Conservation (phyloP, 2,888 invertebrate genomes). For the Atherix ibis region DNA sequence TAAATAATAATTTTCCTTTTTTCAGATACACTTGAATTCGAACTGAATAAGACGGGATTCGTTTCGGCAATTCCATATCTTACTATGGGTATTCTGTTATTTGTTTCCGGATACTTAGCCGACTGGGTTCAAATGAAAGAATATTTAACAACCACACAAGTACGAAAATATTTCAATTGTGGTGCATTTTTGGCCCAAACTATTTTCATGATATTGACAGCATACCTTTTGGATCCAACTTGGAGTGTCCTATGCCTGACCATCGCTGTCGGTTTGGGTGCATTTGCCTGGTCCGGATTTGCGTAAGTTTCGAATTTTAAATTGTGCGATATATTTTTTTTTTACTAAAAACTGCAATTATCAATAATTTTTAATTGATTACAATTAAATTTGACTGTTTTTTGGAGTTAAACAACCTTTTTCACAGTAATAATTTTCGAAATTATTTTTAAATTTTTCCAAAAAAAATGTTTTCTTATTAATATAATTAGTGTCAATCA, state of each 20-base stretch:
- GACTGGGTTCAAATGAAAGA: constrained; percentile 56
- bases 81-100: constrained; percentile 69
- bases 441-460: background rate
- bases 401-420: background rate
- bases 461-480: constrained; percentile 13
- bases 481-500: constrained; percentile 68
- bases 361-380: background rate
- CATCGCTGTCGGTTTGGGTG: constrained; percentile 77
- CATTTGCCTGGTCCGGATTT: constrained; percentile 87
- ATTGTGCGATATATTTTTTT: background rate
- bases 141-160: constrained; percentile 55
- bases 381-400: no score
- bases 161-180: constrained; percentile 57
- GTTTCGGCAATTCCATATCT: constrained; percentile 77
- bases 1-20: no score
- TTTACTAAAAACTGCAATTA: background rate
- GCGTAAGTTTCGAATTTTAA: constrained; percentile 45
- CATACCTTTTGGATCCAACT: constrained; percentile 50
- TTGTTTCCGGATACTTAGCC: constrained; percentile 66
- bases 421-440: background rate
- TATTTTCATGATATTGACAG: constrained; percentile 70
- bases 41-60: constrained; percentile 64
- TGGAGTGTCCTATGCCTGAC: constrained; percentile 69
- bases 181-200: constrained; percentile 63
- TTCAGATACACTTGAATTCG: constrained; percentile 55